Evolutionary conservation across 1,140 invertebrate species (phyloP).

Genomic region (Helicorthomorpha holstii): DNA sequence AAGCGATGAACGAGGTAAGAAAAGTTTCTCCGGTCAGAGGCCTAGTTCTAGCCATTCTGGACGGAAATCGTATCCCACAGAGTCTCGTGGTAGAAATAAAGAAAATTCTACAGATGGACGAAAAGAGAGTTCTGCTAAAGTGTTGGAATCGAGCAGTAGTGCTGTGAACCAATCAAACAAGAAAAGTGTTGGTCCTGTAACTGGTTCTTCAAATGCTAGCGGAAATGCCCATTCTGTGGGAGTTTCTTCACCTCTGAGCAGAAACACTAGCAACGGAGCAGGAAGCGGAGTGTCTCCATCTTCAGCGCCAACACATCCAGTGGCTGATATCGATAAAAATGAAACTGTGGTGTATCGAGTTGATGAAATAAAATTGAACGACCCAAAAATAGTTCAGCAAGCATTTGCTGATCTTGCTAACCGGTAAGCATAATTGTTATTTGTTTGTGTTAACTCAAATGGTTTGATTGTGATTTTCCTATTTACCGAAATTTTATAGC

Average conservation of each 20-base stretch:
- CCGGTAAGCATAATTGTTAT: constrained; percentile 14
- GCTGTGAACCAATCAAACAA: not conserved
- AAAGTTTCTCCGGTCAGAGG: constrained; percentile 26
- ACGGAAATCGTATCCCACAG: constrained; percentile 3
- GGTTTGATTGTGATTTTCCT: not conserved
- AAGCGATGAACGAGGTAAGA: constrained; percentile 18
- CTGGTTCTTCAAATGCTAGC: constrained; percentile 10
- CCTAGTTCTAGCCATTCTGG: constrained; percentile 23
- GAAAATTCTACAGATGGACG: not conserved
- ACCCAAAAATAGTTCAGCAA: constrained; percentile 37
- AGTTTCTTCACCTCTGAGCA: constrained; percentile 9
- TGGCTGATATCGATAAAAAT: constrained; percentile 15
- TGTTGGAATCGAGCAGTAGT: not conserved
- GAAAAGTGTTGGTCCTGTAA: constrained; percentile 10
- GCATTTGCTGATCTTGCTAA: constrained; percentile 32
- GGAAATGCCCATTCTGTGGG: constrained; percentile 8
- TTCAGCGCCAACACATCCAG: constrained; percentile 11
- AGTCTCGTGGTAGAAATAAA: constrained; percentile 2
- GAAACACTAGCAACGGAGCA: constrained; percentile 9
- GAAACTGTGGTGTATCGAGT: constrained; percentile 35
- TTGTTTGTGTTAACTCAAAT: not conserved
- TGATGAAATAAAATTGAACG: constrained; percentile 37
- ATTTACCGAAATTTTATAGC: not conserved
- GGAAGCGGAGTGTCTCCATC: constrained; percentile 11
- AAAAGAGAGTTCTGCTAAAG: not conserved